Percentiles rank a stretch among this genome's conserved stretches.
Conservation (phyloP, 1,140 invertebrate genomes). For the Zaprionus taronus region DNA sequence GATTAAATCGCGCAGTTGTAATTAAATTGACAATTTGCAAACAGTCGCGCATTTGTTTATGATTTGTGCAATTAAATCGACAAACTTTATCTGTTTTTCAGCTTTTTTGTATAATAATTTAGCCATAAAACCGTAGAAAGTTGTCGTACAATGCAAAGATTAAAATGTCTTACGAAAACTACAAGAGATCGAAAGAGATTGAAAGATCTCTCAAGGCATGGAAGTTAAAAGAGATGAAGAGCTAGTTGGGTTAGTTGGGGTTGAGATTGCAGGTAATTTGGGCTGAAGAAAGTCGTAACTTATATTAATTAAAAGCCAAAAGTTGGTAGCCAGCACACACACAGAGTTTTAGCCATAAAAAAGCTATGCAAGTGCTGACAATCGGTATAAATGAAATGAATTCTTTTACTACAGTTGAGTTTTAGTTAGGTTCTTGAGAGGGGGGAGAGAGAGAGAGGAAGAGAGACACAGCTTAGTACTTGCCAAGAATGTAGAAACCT, state of each 20-base stretch:
- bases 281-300: slow-evolving; percentile 77
- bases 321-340: slow-evolving; percentile 39
- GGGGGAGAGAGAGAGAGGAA: background rate
- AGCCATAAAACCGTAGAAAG: slow-evolving; percentile 52
- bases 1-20: slow-evolving; percentile 19
- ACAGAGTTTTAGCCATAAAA: slow-evolving; percentile 26
- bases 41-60: slow-evolving; percentile 59
- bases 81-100: slow-evolving; percentile 18
- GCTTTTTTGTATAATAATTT: slow-evolving; percentile 13
- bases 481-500: slow-evolving; percentile 74
- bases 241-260: background rate
- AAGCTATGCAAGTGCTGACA: slow-evolving; percentile 30
- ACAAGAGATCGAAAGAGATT: slow-evolving; percentile 23
- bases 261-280: slow-evolving; percentile 42
- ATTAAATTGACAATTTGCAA: slow-evolving; percentile 53
- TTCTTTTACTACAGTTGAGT: slow-evolving; percentile 25
- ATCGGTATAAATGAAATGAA: slow-evolving; percentile 50
- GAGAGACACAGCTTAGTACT: slow-evolving; percentile 18
- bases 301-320: slow-evolving; percentile 73
- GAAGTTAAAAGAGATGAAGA: background rate
- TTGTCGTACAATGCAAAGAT: slow-evolving; percentile 48
- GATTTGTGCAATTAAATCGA: slow-evolving; percentile 70
- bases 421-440: slow-evolving; percentile 16
- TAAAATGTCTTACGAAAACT: slow-evolving; percentile 33
- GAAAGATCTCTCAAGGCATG: background rate